These are phyloP conservation scores for Physeter macrocephalus DNA, from an alignment of 2,113 vertebrate genomes.

Conservation along the genomic window DNA sequence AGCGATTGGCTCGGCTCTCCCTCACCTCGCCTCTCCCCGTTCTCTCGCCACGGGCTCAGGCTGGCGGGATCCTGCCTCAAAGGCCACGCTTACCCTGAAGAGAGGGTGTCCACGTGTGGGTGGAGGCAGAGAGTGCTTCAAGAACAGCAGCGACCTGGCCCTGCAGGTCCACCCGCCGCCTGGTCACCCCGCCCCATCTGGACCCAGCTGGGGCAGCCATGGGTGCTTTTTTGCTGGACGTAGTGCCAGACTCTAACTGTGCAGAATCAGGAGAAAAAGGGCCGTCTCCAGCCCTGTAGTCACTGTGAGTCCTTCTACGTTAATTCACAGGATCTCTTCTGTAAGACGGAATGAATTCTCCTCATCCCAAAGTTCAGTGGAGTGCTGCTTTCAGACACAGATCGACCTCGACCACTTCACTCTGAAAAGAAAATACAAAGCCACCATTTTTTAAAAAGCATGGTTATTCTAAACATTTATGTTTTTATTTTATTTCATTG, in stretches of 20 bases:
- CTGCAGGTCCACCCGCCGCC: accelerated
- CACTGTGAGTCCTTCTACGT: background rate
- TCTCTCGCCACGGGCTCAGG: background rate
- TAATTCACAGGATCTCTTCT: background rate
- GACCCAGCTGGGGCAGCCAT: background rate
- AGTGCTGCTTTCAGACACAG: background rate
- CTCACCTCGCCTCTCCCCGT: background rate
- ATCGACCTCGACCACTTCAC: background rate
- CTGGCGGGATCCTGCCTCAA: background rate
- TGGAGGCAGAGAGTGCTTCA: background rate
- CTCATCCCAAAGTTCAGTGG: background rate
- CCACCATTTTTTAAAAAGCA: background rate
- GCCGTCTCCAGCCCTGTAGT: background rate
- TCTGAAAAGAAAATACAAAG: slow-evolving; percentile 52
- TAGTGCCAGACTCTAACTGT: background rate
- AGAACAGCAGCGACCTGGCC: background rate
- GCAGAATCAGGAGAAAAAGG: background rate
- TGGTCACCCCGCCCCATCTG: accelerated
- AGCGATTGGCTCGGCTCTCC: accelerated
- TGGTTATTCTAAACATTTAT: background rate
- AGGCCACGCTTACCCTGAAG: background rate
- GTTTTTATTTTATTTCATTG: background rate
- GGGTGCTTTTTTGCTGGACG: no score
- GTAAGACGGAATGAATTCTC: background rate
- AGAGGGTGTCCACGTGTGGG: background rate